Percentiles rank a stretch among this genome's conserved stretches.
Evolutionary conservation across 2,888 invertebrate genomes (phyloP).

Genomic region (Volucella inflata): DNA sequence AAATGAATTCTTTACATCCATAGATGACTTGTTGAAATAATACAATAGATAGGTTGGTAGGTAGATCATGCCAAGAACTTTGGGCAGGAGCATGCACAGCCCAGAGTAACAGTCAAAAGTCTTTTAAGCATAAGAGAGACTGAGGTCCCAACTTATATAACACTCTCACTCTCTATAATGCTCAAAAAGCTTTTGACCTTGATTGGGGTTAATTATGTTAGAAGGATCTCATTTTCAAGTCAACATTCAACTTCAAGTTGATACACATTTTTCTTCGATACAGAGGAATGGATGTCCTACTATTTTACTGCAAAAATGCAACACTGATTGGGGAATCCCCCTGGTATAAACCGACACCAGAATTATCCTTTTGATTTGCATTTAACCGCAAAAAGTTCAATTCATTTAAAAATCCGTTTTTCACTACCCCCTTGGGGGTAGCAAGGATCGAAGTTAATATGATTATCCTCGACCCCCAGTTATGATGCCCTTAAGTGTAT

Average conservation of each 20-base stretch:
- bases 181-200: conserved; percentile 70
- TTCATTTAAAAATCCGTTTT: background rate
- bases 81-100: background rate
- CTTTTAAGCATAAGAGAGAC: conserved; percentile 70
- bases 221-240: background rate
- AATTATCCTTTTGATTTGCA: conserved; percentile 30
- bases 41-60: too few species aligned
- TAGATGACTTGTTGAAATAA: too few species aligned
- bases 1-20: too few species aligned
- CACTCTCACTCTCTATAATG: conserved; percentile 74
- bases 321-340: conserved; percentile 41
- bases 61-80: background rate
- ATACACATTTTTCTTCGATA: background rate
- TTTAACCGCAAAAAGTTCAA: conserved; percentile 35
- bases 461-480: conserved; percentile 7
- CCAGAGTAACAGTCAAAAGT: conserved; percentile 57
- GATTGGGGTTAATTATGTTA: background rate
- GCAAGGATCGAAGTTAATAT: conserved; percentile 51
- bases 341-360: too few species aligned
- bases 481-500: too few species aligned
- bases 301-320: conserved; percentile 49
- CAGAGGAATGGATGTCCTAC: background rate
- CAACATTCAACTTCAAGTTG: background rate
- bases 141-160: conserved; percentile 39
- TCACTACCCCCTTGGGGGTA: background rate